Evolutionary conservation across 2,888 invertebrate species (phyloP).

Genomic region (Ormyrus nitidulus): DNA sequence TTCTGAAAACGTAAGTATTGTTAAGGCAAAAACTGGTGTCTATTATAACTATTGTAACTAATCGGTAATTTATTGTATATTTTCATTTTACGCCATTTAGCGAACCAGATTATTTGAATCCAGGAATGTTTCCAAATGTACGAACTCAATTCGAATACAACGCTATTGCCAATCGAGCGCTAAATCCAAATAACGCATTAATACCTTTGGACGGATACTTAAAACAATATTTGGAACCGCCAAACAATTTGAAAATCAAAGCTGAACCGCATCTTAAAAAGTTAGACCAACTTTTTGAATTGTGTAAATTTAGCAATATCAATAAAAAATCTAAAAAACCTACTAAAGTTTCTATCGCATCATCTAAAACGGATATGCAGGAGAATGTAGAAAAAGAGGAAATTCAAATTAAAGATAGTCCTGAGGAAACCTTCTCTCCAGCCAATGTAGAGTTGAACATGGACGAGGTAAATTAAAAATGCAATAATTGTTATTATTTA

Average conservation of each 20-base stretch:
- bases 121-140: constrained; percentile 62
- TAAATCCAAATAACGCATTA: constrained; percentile 64
- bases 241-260: constrained; percentile 55
- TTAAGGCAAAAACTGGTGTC: neutral
- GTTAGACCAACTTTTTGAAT: constrained; percentile 59
- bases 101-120: constrained; percentile 38
- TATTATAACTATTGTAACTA: neutral
- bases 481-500: too few species aligned
- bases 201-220: constrained; percentile 60
- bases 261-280: constrained; percentile 48
- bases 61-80: neutral
- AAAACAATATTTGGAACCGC: constrained; percentile 57
- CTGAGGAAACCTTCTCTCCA: neutral
- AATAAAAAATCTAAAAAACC: neutral
- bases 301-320: neutral
- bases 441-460: constrained; percentile 26
- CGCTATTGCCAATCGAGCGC: constrained; percentile 62
- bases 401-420: neutral
- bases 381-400: neutral
- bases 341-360: neutral
- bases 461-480: constrained; percentile 30
- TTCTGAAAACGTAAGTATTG: neutral
- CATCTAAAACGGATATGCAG: neutral
- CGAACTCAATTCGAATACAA: constrained; percentile 64
- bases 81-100: constrained; percentile 16